Percentiles rank a stretch among this genome's conserved stretches.
phyloP scores from a whole-genome alignment of 2,888 invertebrate genomes.

The Rhodophaea formosa region DNA sequence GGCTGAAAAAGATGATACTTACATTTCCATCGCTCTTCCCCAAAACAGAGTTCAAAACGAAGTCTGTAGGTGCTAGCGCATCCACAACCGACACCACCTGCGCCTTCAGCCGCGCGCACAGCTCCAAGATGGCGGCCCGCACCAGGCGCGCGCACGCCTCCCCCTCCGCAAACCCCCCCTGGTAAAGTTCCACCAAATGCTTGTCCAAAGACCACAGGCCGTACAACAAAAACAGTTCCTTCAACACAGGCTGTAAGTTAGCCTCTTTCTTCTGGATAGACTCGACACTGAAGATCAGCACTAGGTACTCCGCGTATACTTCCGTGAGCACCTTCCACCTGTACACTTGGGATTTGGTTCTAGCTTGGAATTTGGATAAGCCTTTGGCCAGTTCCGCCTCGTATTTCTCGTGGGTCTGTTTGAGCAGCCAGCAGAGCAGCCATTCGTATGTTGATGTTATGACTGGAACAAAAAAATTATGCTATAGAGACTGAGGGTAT shows the following conservation, averaged over 20 bases:
- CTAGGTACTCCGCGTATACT: conserved; percentile 88
- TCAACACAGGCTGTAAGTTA: conserved; percentile 71
- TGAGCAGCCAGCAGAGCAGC: conserved; percentile 90
- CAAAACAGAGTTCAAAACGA: conserved; percentile 91
- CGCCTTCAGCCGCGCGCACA: conserved; percentile 86
- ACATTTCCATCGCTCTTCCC: conserved; percentile 93
- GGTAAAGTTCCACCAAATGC: conserved; percentile 87
- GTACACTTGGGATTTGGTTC: conserved; percentile 91
- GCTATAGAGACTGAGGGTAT: too few relatives aligned
- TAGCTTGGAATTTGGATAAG: conserved; percentile 86
- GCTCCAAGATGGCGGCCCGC: conserved; percentile 83
- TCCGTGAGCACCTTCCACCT: conserved; percentile 87
- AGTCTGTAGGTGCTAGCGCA: conserved; percentile 94
- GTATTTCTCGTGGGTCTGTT: conserved; percentile 84
- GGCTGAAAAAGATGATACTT: conserved; percentile 36
- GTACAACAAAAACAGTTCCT: conserved; percentile 62
- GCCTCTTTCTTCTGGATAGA: conserved; percentile 62
- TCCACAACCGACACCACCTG: conserved; percentile 91
- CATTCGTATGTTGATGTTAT: conserved; percentile 88
- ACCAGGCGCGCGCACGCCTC: conserved; percentile 81
- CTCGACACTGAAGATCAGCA: conserved; percentile 77
- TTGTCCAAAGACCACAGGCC: conserved; percentile 82
- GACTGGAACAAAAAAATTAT: conserved; percentile 74
- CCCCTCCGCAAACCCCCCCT: conserved; percentile 82
- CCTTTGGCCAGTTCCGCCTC: conserved; percentile 78